Conservation (phyloP, 2,797 vertebrate species). For the Tapera naevia region DNA sequence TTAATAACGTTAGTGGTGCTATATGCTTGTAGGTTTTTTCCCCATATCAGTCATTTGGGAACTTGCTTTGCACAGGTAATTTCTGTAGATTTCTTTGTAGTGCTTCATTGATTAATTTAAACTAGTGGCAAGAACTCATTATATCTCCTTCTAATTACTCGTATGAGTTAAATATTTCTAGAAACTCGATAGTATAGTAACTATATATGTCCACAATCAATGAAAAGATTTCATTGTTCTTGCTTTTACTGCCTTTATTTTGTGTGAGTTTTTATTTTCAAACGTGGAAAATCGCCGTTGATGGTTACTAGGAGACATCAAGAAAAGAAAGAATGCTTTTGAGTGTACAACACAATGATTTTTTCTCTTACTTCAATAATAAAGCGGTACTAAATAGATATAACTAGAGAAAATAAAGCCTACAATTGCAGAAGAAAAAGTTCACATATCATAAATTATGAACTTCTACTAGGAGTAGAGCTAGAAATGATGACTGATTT, state of each 20-base stretch:
- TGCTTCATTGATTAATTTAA: slow-evolving; percentile 48
- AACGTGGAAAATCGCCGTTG: neutral
- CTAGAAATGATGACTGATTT: neutral
- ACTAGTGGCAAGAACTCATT: neutral
- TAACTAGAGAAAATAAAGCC: neutral
- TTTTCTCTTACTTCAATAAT: neutral
- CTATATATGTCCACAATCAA: neutral
- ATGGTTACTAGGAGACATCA: neutral
- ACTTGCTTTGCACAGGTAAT: slow-evolving; percentile 43
- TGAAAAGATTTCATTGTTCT: neutral
- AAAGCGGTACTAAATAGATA: neutral
- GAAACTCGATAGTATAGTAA: neutral
- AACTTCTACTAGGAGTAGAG: neutral
- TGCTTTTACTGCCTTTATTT: neutral
- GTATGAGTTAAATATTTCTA: no score
- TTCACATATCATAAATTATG: neutral
- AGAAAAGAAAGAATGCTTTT: neutral
- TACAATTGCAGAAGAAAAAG: neutral
- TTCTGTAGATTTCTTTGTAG: slow-evolving; percentile 46
- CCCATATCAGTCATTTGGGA: slow-evolving; percentile 26
- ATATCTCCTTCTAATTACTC: slow-evolving; percentile 12
- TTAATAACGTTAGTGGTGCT: slow-evolving; percentile 67
- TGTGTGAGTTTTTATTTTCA: neutral
- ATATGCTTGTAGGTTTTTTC: slow-evolving; percentile 22
- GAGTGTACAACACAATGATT: neutral